Base-by-base conservation (phyloP, 2,113 vertebrate species). In the Chaetorhynchus papuensis region DNA sequence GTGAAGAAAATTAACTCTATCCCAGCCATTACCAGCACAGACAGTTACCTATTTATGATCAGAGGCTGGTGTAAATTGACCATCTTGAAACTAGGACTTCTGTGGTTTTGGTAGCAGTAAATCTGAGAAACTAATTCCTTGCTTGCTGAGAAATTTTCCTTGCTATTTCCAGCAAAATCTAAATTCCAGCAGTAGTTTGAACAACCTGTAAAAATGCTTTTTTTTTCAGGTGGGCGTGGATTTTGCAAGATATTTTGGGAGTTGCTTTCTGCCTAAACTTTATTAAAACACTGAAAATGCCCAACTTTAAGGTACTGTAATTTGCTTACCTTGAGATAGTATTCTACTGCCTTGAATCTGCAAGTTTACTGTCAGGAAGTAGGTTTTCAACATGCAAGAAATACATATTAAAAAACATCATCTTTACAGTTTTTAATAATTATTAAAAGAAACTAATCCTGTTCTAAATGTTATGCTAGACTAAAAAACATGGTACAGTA, bases 181-280 rank as follows among this genome's bases (percentile, higher is more conserved):
- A 31, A 8, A 61, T 60, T 69, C 18, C 31, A 69, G n/a, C n/a
- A 76, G 81, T 35, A 85, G 28, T 45, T 33, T 57, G 45, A 86
- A 63, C 15, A 84, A 64, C 7, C 11, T 81, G 31, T 89, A 57
- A 91, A 86, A 71, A 44, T 47, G 53, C 9, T 45, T 27, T 17
- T 93, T 92, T 96, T 97, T 98, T 91, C 60, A 99, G 99, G 83
- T 99, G 99, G 99, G 98, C 99, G 96, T 99, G 99, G 99, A 99
- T 99, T 97, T 98, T 99, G 91, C 99, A 99, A 93, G 99, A 99
- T 96, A 97, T 99, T 72, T 97, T 99, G 70, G 99, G 99, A 88
- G 97, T 99, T 96, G 98, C 99, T 88, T 99, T 99, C 97, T 99
- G 99, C 94, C 97, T 99, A 39, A 99, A 99, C 98, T 99, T 99